Conservation (phyloP, 2,113 vertebrate genomes). For the Willisornis vidua region DNA sequence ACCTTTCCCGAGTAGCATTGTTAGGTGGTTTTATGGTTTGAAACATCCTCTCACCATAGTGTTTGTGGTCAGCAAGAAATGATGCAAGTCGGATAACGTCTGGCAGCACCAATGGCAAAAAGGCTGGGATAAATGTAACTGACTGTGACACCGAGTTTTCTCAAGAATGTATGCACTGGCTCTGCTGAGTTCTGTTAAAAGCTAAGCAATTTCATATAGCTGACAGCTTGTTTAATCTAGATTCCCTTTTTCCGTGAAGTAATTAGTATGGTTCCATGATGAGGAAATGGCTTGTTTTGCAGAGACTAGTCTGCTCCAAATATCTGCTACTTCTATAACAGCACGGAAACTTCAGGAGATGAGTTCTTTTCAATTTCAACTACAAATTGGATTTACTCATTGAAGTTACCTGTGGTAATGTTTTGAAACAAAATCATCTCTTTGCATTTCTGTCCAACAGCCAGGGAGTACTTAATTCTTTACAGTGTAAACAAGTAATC, state of each 20-base stretch:
- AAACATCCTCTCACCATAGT: fast-evolving
- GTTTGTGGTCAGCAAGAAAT: neutral
- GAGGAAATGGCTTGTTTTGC: neutral
- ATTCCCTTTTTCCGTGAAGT: neutral
- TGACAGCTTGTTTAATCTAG: conserved; percentile 5
- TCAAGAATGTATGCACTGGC: neutral
- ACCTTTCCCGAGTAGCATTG: neutral
- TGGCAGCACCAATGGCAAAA: neutral
- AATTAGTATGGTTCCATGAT: neutral
- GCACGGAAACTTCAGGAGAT: neutral
- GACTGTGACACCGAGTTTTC: neutral
- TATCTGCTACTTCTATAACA: neutral
- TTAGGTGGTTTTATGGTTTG: neutral
- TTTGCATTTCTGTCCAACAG: neutral
- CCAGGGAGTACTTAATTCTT: neutral
- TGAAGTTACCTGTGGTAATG: neutral
- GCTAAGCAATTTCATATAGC: neutral
- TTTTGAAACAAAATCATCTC: neutral
- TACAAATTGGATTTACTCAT: conserved; percentile 20
- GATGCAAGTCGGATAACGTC: neutral
- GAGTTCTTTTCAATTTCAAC: conserved; percentile 8
- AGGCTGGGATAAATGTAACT: neutral
- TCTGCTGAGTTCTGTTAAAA: neutral
- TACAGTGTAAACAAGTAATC: neutral
- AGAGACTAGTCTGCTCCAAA: neutral